A percentile compares a stretch with the other conserved stretches of the same genome.
Conservation (phyloP, 2,797 vertebrate genomes). For the Mus minutoides region DNA sequence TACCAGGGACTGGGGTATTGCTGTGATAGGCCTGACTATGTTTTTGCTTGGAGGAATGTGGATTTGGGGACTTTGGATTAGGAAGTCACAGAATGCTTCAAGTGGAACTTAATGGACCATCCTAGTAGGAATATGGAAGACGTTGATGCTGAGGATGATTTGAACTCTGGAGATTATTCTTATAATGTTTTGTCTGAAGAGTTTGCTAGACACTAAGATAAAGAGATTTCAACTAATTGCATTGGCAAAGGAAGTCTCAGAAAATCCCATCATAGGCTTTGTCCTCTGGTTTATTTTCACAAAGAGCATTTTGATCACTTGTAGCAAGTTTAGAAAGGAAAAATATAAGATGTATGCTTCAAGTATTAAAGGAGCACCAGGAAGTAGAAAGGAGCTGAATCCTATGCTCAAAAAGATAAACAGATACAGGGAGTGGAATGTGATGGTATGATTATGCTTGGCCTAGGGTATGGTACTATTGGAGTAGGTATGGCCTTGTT, state of each 20-base stretch:
- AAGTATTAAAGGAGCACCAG: not conserved
- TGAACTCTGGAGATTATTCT: not conserved
- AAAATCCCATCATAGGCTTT: not conserved
- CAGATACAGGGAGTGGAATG: no score
- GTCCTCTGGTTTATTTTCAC: not conserved
- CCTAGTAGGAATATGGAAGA: not conserved
- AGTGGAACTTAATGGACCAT: not conserved
- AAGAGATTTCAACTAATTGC: not conserved
- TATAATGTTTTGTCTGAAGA: not conserved
- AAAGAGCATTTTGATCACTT: not conserved
- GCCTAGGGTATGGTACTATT: not conserved
- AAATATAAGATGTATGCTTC: not conserved
- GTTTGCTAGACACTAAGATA: not conserved
- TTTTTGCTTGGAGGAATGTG: not conserved
- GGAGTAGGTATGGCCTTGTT: not conserved
- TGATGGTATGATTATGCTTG: not conserved
- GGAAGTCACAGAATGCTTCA: not conserved
- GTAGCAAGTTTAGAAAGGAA: not conserved
- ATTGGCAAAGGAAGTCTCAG: not conserved
- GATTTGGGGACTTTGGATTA: not conserved
- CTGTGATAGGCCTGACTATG: not conserved
- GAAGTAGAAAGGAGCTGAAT: not conserved
- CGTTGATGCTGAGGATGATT: not conserved
- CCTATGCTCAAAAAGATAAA: not conserved
- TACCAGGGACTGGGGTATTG: not conserved